These are phyloP conservation scores for Leptothorax acervorum DNA, from an alignment of 2,888 invertebrate species.

Conservation along the genomic window DNA sequence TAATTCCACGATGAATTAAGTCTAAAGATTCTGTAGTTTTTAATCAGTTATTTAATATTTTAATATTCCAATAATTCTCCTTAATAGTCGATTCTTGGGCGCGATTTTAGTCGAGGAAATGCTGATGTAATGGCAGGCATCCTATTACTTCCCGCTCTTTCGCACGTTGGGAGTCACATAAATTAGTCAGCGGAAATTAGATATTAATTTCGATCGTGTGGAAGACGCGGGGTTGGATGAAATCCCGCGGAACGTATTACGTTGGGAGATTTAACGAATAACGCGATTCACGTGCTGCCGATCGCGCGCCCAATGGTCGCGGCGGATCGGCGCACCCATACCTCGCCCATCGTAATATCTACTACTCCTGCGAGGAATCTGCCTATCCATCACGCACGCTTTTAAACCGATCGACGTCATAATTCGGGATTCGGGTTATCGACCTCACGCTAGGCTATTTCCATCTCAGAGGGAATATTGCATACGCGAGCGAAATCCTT, in stretches of 20 bases:
- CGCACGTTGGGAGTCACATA: neutral
- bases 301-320: constrained; percentile 1
- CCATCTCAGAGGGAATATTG: constrained; percentile 46
- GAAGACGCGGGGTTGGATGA: neutral
- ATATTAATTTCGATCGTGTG: constrained; percentile 20
- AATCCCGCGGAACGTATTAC: constrained; percentile 33
- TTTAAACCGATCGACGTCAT: constrained; percentile 77
- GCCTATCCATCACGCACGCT: constrained; percentile 76
- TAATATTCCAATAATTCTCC: neutral
- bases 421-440: constrained; percentile 78
- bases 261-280: constrained; percentile 39
- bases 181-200: constrained; percentile 33
- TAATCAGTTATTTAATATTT: neutral
- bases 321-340: constrained; percentile 68
- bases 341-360: constrained; percentile 71
- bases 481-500: constrained; percentile 22
- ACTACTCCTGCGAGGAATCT: constrained; percentile 60
- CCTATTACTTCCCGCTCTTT: neutral
- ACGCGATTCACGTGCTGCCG: constrained; percentile 14
- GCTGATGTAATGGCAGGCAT: neutral
- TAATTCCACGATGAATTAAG: neutral
- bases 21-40: neutral
- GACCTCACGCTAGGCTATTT: constrained; percentile 66
- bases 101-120: neutral
- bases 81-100: neutral